These are phyloP conservation scores for Saguinus imperator DNA, from an alignment of 2,113 vertebrate genomes.

Conservation along the genomic window DNA sequence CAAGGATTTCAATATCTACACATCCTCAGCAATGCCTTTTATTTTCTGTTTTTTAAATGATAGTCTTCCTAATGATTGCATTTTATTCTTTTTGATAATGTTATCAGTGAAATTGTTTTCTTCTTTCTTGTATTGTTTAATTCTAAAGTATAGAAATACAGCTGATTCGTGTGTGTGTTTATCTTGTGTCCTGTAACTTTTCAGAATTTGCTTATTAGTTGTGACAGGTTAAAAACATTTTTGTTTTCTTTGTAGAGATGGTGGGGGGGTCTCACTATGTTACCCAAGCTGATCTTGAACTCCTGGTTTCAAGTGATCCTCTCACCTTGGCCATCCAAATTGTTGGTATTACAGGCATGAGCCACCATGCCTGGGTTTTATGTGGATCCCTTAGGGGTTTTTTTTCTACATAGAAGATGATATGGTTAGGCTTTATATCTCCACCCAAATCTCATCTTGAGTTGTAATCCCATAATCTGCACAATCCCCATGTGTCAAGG, in stretches of 20 bases:
- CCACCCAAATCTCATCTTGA: no score
- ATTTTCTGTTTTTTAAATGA: background rate
- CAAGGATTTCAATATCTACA: background rate
- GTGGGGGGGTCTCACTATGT: no score
- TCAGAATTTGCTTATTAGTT: slow-evolving; percentile 30
- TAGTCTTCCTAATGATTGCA: background rate
- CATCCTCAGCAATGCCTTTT: background rate
- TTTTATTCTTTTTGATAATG: slow-evolving; percentile 28
- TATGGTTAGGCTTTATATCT: no score
- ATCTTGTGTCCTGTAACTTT: background rate
- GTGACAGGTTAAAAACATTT: background rate
- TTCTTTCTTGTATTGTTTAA: background rate
- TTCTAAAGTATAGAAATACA: slow-evolving; percentile 9
- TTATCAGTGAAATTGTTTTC: slow-evolving; percentile 10
- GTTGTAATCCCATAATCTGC: no score
- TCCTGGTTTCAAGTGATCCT: no score
- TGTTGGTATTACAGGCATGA: no score
- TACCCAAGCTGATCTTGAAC: no score
- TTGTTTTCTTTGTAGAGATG: no score
- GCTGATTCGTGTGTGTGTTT: background rate
- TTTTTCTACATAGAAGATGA: background rate
- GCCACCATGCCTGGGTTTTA: background rate
- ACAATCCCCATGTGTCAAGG: no score
- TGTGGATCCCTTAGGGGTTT: background rate
- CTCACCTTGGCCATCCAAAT: no score